A percentile compares a stretch with the other conserved stretches of the same genome.
Evolutionary conservation across 2,113 vertebrate species (phyloP).

Genomic region (Onychorhynchus coronatus): DNA sequence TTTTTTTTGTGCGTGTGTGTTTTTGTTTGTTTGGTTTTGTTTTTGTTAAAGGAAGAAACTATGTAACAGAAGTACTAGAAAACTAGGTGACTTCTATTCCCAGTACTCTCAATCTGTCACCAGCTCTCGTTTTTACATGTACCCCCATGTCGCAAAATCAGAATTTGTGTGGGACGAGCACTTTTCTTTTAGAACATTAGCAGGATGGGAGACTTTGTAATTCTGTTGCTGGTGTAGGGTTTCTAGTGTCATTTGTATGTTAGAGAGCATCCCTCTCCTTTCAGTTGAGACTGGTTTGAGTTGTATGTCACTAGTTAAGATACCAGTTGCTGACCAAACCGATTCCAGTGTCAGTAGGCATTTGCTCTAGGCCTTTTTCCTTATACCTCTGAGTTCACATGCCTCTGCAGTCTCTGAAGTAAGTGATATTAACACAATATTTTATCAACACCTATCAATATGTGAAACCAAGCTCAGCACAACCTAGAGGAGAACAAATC

Average conservation of each 20-base stretch:
- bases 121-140: neutral
- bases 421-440: neutral
- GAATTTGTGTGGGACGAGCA: neutral
- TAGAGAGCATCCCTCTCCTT: neutral
- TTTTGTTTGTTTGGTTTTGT: neutral
- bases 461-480: neutral
- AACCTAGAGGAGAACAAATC: neutral
- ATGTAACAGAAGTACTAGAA: neutral
- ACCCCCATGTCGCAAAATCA: neutral
- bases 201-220: neutral
- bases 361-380: neutral
- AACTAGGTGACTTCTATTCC: neutral
- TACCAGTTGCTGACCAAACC: neutral
- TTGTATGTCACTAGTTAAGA: neutral
- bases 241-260: neutral
- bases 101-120: neutral
- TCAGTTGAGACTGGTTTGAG: neutral
- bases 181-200: neutral
- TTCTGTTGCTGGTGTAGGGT: accelerated
- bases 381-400: neutral
- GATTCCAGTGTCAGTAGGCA: neutral
- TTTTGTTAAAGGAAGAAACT: neutral
- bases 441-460: neutral
- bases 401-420: neutral
- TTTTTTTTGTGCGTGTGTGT: neutral